Percentiles rank a stretch among this genome's conserved stretches.
Conservation (phyloP, 2,797 vertebrate genomes). For the Pangasius djambal region DNA sequence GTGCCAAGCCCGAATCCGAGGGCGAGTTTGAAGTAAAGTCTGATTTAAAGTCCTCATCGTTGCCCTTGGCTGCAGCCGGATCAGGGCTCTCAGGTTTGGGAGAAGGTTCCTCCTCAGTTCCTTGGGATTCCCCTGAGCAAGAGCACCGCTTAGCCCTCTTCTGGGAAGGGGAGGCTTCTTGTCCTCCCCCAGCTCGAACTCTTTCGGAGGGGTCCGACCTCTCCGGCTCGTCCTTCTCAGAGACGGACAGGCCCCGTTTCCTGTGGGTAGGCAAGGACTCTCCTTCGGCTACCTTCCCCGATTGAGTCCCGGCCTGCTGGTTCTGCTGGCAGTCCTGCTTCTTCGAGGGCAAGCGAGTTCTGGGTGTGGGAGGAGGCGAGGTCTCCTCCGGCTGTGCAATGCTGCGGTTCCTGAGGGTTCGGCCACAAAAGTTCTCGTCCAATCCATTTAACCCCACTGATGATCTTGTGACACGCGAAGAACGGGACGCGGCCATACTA, state of each 20-base stretch:
- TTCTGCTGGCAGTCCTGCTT: slow-evolving; percentile 82
- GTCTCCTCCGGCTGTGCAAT: slow-evolving; percentile 96
- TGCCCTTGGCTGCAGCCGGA: slow-evolving; percentile 78
- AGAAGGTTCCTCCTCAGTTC: slow-evolving; percentile 81
- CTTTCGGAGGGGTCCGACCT: slow-evolving; percentile 86
- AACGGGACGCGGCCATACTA: slow-evolving; percentile 99
- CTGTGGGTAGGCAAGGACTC: slow-evolving; percentile 86
- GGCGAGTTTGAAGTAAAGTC: slow-evolving; percentile 58
- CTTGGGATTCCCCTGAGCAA: slow-evolving; percentile 85
- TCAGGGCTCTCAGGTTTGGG: slow-evolving; percentile 78
- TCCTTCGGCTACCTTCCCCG: slow-evolving; percentile 80
- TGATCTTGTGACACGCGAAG: slow-evolving; percentile 99
- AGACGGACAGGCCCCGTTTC: slow-evolving; percentile 87
- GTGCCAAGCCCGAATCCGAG: slow-evolving; percentile 32
- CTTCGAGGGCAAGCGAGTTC: slow-evolving; percentile 97
- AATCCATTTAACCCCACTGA: slow-evolving; percentile 99
- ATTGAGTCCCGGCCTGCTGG: slow-evolving; percentile 70
- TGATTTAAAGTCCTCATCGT: slow-evolving; percentile 69
- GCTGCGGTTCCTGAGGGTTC: slow-evolving; percentile 99
- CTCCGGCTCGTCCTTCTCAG: slow-evolving; percentile 86
- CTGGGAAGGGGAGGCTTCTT: slow-evolving; percentile 81
- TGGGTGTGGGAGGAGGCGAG: slow-evolving; percentile 82
- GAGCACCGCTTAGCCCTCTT: slow-evolving; percentile 91
- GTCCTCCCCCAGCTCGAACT: slow-evolving; percentile 61
- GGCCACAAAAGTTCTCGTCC: slow-evolving; percentile 99